Base-by-base conservation (phyloP, 2,888 invertebrate species). In the Drosophila maculinotata region DNA sequence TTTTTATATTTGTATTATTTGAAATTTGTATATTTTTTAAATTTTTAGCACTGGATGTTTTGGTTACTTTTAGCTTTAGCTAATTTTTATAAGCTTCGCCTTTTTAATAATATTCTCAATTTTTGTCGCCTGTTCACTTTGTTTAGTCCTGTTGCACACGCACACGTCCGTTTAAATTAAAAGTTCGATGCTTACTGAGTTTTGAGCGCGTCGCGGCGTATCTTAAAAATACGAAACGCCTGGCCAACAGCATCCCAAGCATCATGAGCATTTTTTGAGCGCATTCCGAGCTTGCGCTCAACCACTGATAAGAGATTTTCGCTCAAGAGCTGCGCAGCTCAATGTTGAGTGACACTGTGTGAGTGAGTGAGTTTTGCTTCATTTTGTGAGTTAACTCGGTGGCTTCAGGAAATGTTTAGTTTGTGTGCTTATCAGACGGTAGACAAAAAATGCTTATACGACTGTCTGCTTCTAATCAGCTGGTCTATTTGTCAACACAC, bases 181-280 rank as follows among this genome's bases (percentile, higher is more conserved):
- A 89, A 85, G 90, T 89, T 88, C 89, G 87, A 82, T 84, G 83
- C 82, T 82, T 87, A 91, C 91, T 91, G 85, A 90, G 75, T 76
- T 64, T 62, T 67, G 72, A 63, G 69, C 49, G 42, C 45, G 47
- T 36, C 20, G 51, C 47, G 41, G 39, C 66, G 68, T 60, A 52
- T 69, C 68, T 76, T 73, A 67, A 69, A 66, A 75, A 77, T 71
- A 77, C 49, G 45, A 60, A 64, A 53, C 35, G 52, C 42, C 20
- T 3, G 33, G 15, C 15, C 10, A 38, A 15, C 65, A 58, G 64
- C 76, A 69, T 56, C 71, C 44, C 25, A 54, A 59, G 54, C 60
- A 53, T 35, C 42, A 17, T 36, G 26, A 52, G 44, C 54, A 26
- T 38, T 33, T 25, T 26, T 15, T 38, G 30, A 62, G 64, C 48